Percentiles rank a stretch among this genome's conserved stretches.
These are phyloP conservation scores for Tenthredo mesomela DNA, from an alignment of 2,888 invertebrate genomes.

Conservation along the genomic window DNA sequence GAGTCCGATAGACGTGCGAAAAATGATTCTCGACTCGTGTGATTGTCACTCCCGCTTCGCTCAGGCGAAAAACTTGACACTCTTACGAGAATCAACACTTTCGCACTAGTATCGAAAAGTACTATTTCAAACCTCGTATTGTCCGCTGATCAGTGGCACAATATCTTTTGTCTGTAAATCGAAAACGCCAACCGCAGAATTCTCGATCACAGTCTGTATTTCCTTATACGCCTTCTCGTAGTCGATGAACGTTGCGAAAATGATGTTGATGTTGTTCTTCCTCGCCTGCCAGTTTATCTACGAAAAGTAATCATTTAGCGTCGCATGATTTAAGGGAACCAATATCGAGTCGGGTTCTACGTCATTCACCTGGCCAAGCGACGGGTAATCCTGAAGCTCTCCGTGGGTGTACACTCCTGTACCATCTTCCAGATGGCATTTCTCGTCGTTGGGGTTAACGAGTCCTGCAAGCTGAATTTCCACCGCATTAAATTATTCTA, in stretches of 20 bases:
- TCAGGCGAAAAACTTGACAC: too few relatives aligned
- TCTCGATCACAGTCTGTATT: slow-evolving; percentile 80
- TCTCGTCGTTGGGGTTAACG: slow-evolving; percentile 85
- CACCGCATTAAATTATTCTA: background rate
- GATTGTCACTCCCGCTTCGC: too few relatives aligned
- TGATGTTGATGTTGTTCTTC: slow-evolving; percentile 87
- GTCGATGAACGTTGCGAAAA: slow-evolving; percentile 84
- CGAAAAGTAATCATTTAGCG: background rate
- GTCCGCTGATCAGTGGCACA: slow-evolving; percentile 84
- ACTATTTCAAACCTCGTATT: slow-evolving; percentile 83
- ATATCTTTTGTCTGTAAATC: slow-evolving; percentile 84
- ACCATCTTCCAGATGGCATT: slow-evolving; percentile 81
- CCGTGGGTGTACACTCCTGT: slow-evolving; percentile 81
- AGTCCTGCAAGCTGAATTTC: slow-evolving; percentile 81
- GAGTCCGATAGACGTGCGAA: too few relatives aligned
- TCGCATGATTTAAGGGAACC: background rate
- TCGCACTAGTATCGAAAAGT: too few relatives aligned
- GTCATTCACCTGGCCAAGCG: slow-evolving; percentile 76
- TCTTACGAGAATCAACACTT: too few relatives aligned
- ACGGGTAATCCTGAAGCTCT: slow-evolving; percentile 87
- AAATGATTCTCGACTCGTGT: too few relatives aligned
- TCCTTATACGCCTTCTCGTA: slow-evolving; percentile 65
- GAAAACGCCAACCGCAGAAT: slow-evolving; percentile 84
- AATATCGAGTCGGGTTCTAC: background rate
- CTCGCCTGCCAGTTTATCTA: slow-evolving; percentile 82